These are phyloP conservation scores for Dendrocincla fuliginosa DNA, from an alignment of 2,797 vertebrate genomes.

Conservation along the genomic window DNA sequence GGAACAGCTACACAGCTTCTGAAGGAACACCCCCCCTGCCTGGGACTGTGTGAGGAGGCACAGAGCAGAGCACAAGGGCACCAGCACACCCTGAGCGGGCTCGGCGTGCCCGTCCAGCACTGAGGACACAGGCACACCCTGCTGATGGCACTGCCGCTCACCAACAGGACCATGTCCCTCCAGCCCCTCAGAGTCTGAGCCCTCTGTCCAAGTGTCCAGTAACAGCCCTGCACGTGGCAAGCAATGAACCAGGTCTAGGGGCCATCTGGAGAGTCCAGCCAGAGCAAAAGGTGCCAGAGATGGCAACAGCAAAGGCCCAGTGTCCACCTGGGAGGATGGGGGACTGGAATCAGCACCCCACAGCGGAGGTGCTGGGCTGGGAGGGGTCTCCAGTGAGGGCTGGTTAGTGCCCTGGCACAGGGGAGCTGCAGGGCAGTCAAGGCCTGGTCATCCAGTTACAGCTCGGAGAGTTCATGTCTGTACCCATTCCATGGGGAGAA, in stretches of 20 bases:
- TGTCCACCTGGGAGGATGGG: accelerated
- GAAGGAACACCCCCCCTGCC: not conserved
- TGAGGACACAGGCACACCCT: not conserved
- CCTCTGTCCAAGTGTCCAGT: accelerated
- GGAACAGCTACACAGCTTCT: not conserved
- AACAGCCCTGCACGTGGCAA: accelerated
- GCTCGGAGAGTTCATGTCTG: not conserved
- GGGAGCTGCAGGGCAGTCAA: not conserved
- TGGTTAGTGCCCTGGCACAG: no score
- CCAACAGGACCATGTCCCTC: not conserved
- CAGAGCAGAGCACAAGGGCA: not conserved
- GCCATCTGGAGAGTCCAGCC: not conserved
- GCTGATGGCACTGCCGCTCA: not conserved
- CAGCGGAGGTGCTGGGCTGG: not conserved
- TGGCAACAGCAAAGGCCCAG: accelerated
- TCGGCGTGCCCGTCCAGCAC: not conserved
- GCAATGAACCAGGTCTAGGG: accelerated
- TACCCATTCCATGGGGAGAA: not conserved
- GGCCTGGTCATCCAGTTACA: not conserved
- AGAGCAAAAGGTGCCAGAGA: not conserved
- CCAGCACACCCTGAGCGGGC: not conserved
- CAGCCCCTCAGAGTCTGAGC: not conserved
- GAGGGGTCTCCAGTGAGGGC: not conserved
- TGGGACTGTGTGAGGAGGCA: not conserved
- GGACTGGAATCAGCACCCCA: not conserved